Evolutionary conservation across 2,113 vertebrate genomes (phyloP), one percentile per base, ranked within the genome.

Genomic region (Dromas ardeola): DNA sequence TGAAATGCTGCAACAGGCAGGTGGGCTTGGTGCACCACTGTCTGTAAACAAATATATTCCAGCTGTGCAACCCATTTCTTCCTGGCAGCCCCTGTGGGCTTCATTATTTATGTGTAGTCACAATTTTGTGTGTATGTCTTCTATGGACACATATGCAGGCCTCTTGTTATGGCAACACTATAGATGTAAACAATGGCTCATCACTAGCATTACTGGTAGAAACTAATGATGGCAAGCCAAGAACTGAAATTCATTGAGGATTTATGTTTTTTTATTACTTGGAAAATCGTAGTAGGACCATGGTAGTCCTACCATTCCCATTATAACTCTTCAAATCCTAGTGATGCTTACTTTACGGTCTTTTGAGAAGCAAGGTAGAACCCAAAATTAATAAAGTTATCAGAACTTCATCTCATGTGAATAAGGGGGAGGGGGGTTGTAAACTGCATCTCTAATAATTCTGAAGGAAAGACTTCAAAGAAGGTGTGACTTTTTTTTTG

Each of bases 91-190:
- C 11, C 23, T 3, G 4, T 43, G 56, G 63, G 65, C 59, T 85
- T 81, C 70, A 7, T 62, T 62, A 34, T 49, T 34, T 66, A 61
- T 20, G 13, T 20, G 23, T 13, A 87, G 81, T 18, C 45, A 49
- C 4, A 3, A 1, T 79, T 85, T 61, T 78, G 10, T 70, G 10
- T 78, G 23, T 29, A 3, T 55, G 53, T 22, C 16, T 88, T 80
- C 67, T 63, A 4, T 0, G 1, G 61, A 49, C 50, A 34, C 1
- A 0, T 25, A 56, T 25, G 8, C 4, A 67, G 8, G 49, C 12
- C n/a, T 80, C 83, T 65, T 34, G 5, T 77, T 69, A 61, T 30
- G 13, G n/a, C 25, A 86, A 32, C 23, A 21, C 66, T 45, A 29
- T 9, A 45, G 52, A 15, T 65, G 15, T 38, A 77, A 77, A 40